Conservation (phyloP, 1,140 invertebrate species). For the Ooceraea biroi region DNA sequence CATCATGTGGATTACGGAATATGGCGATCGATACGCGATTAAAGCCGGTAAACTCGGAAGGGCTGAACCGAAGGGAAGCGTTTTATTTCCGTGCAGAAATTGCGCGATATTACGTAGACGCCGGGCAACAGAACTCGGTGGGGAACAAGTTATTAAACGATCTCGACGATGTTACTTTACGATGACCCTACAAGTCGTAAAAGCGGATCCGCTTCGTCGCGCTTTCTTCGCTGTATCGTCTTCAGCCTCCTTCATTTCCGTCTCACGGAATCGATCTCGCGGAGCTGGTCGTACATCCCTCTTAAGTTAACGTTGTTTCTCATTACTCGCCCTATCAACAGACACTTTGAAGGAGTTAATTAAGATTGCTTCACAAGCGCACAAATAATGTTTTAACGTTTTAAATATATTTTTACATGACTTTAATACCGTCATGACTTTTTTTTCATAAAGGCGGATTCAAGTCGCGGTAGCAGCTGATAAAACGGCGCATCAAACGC, state of each 20-base stretch:
- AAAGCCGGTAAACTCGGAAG: slow-evolving; percentile 32
- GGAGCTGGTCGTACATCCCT: background rate
- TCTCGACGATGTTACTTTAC: slow-evolving; percentile 41
- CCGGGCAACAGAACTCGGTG: slow-evolving; percentile 32
- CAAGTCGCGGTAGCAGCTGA: background rate
- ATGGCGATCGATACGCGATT: slow-evolving; percentile 25
- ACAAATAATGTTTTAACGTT: too few relatives aligned
- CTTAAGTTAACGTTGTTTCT: background rate
- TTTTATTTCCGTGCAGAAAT: slow-evolving; percentile 53
- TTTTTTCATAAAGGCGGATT: background rate
- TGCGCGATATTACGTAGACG: slow-evolving; percentile 48
- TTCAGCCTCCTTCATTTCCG: slow-evolving; percentile 12
- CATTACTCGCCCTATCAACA: background rate
- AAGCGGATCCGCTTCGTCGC: slow-evolving; percentile 20
- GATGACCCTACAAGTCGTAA: slow-evolving; percentile 53
- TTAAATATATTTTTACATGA: too few relatives aligned
- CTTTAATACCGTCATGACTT: background rate
- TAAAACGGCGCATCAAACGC: background rate
- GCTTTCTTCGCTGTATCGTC: slow-evolving; percentile 24
- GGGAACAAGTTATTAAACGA: slow-evolving; percentile 57
- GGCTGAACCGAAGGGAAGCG: background rate
- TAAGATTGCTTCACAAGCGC: background rate
- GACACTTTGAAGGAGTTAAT: background rate
- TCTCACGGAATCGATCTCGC: background rate
- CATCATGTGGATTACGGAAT: slow-evolving; percentile 21